Conservation (phyloP, 2,797 vertebrate species). For the Euthynnus affinis region DNA sequence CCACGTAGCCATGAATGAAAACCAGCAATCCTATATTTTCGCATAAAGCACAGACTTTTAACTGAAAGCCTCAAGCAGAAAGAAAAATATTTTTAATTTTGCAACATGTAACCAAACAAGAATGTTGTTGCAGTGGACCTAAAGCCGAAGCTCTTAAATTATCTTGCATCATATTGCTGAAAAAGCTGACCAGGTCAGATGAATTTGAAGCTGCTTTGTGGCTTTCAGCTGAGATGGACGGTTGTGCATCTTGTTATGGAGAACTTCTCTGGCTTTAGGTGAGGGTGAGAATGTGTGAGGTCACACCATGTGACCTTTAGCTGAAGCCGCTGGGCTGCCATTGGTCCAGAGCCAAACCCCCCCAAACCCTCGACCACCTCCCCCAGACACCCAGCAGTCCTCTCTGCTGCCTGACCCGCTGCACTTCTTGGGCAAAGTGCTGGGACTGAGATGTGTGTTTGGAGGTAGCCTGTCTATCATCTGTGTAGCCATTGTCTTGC, state of each 20-base stretch:
- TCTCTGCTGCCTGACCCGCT: slow-evolving; percentile 49
- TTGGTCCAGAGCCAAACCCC: slow-evolving; percentile 76
- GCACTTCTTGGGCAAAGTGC: slow-evolving; percentile 35
- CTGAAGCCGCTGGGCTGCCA: slow-evolving; percentile 67
- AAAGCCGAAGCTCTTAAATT: background rate
- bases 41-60: slow-evolving; percentile 30
- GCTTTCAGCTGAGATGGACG: background rate
- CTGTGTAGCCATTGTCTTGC: background rate
- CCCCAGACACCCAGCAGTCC: slow-evolving; percentile 59
- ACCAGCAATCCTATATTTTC: slow-evolving; percentile 42
- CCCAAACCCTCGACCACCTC: slow-evolving; percentile 33
- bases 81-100: background rate
- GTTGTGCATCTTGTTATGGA: slow-evolving; percentile 57
- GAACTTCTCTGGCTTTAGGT: slow-evolving; percentile 71
- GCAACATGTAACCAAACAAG: slow-evolving; percentile 14
- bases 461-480: slow-evolving; percentile 11
- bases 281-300: slow-evolving; percentile 86
- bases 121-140: slow-evolving; percentile 11
- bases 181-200: background rate
- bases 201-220: background rate
- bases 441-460: slow-evolving; percentile 22
- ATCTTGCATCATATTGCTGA: background rate
- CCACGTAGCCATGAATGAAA: slow-evolving; percentile 18
- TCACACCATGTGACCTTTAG: slow-evolving; percentile 81
- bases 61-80: slow-evolving; percentile 17